Conservation (phyloP, 2,888 invertebrate genomes). For the Caenorhabditis angaria region DNA sequence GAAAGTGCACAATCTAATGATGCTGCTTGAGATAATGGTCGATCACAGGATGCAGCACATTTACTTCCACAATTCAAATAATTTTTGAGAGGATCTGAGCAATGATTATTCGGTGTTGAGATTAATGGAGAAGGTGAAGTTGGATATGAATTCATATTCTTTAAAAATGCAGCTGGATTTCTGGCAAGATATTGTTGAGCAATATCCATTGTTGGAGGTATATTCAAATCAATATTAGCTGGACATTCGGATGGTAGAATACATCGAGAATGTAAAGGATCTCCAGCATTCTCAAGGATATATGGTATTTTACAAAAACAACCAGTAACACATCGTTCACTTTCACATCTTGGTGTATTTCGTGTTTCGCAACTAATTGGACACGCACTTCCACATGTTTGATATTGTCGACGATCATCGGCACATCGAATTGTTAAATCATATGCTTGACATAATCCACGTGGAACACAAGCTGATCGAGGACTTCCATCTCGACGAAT, state of each 20-base stretch:
- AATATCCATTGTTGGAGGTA: slow-evolving; percentile 22
- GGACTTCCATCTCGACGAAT: slow-evolving; percentile 53
- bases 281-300: slow-evolving; percentile 52
- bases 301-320: slow-evolving; percentile 60
- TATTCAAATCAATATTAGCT: slow-evolving; percentile 3
- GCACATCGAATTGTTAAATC: slow-evolving; percentile 55
- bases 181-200: slow-evolving; percentile 32
- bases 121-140: slow-evolving; percentile 17
- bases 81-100: slow-evolving; percentile 57
- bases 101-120: slow-evolving; percentile 41
- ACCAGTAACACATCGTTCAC: slow-evolving; percentile 55
- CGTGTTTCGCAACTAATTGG: slow-evolving; percentile 56
- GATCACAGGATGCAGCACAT: slow-evolving; percentile 50
- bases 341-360: slow-evolving; percentile 51
- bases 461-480: slow-evolving; percentile 48
- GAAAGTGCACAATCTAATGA: slow-evolving; percentile 44
- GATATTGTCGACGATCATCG: slow-evolving; percentile 53
- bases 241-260: slow-evolving; percentile 56
- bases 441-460: slow-evolving; percentile 47
- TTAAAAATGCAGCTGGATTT: slow-evolving; percentile 21
- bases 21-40: slow-evolving; percentile 36
- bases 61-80: slow-evolving; percentile 55
- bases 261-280: slow-evolving; percentile 59
- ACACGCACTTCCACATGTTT: slow-evolving; percentile 58
- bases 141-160: slow-evolving; percentile 17